These are phyloP conservation scores for Calycopis cecrops DNA, from an alignment of 1,140 invertebrate species.

Conservation along the genomic window DNA sequence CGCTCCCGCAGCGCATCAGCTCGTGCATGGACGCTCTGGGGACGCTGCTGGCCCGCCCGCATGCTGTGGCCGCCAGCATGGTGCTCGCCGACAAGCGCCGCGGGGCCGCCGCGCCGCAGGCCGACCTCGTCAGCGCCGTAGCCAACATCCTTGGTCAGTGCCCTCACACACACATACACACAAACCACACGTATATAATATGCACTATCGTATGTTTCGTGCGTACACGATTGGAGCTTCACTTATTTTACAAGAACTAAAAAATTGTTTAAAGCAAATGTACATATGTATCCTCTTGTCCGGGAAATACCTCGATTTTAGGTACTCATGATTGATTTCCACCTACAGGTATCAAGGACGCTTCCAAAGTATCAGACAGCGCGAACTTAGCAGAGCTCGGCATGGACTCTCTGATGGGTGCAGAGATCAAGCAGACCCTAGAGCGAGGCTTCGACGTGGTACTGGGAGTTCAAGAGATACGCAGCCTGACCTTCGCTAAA, in stretches of 20 bases:
- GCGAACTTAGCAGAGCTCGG: conserved; percentile 93
- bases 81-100: conserved; percentile 87
- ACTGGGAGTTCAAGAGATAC: conserved; percentile 92
- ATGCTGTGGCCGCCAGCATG: conserved; percentile 90
- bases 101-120: conserved; percentile 66
- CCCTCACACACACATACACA: not conserved
- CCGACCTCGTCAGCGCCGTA: conserved; percentile 82
- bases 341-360: conserved; percentile 82
- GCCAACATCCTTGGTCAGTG: conserved; percentile 87
- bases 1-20: conserved; percentile 92
- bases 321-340: not conserved
- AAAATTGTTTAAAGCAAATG: no score
- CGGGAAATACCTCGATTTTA: not conserved
- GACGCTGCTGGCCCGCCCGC: conserved; percentile 89
- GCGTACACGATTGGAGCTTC: no score
- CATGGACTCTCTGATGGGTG: conserved; percentile 98
- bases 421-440: conserved; percentile 97
- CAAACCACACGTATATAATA: not conserved
- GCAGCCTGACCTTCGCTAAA: conserved; percentile 84
- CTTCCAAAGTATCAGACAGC: conserved; percentile 82
- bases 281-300: not conserved
- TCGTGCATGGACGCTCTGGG: conserved; percentile 93
- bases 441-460: conserved; percentile 94
- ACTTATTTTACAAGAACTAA: no score
- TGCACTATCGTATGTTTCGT: no score